Evolutionary conservation across 1,140 invertebrate genomes (phyloP), one percentile per base, ranked within the genome.

Genomic region (Chrysopa pallens): DNA sequence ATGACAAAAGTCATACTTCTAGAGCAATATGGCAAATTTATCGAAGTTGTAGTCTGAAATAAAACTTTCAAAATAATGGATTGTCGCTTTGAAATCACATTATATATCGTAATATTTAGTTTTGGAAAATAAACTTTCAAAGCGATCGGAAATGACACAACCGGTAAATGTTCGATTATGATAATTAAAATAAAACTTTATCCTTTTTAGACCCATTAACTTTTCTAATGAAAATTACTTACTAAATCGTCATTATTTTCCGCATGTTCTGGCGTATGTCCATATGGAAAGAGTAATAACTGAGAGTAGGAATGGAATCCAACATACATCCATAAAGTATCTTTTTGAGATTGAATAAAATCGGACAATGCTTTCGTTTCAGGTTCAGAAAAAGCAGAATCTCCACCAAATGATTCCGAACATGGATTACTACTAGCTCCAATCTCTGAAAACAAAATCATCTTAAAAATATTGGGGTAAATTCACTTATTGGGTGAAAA

Each of bases 221-320:
- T 23, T 5, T 23, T 39, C 38, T 29, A 42, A 39, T 33, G 13
- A 39, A 44, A 42, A 37, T 47, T 41, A 47, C 61, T 64, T 61
- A 76, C 70, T 53, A 76, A 52, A 46, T 80, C 68, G 8, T 67
- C 55, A 47, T 80, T 73, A 48, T 82, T 78, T 0, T 67, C 58
- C 1, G 74, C 61, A 52, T 73, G 67, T 0, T 63, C 44, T 1
- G 42, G 50, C 0, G 71, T 71, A 50, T 79, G 71, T 9, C 80
- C 82, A 53, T 74, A 85, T 0, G 80, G 80, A 33, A 80, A 67
- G 13, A 84, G 59, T 36, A 82, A 60, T 52, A 80, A 63, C 52
- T 84, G 80, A 0, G 75, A 74, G 52, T 79, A 88, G 6, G 81
- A 80, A 53, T 90, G 85, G 44, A 87, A 71, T 0, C 73, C 72